phyloP scores from a whole-genome alignment of 92 coral and sea anemone genomes.

The Zoanthus sociatus region DNA sequence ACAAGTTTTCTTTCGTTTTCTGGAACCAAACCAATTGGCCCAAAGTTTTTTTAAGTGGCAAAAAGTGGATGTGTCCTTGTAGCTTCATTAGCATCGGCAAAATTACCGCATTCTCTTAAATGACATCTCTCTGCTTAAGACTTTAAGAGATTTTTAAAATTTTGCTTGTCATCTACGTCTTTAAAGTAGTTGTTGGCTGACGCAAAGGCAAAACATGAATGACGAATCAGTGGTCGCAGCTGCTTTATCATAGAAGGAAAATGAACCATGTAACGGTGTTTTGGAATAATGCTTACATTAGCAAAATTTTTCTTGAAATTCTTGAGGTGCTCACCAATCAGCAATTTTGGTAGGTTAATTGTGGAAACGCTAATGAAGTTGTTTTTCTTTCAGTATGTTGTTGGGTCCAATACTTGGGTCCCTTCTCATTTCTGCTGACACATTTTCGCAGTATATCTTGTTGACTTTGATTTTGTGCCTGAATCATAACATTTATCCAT shows the following conservation, averaged over 20 bases:
- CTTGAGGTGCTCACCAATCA: too few relatives aligned
- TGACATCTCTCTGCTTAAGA: constrained; percentile 35
- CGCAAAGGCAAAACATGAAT: neutral
- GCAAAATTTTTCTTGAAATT: too few relatives aligned
- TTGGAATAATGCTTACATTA: neutral
- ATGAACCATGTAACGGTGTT: neutral
- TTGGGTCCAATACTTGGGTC: too few relatives aligned
- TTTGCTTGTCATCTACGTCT: constrained; percentile 49
- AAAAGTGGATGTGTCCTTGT: constrained; percentile 29
- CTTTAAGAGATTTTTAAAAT: constrained; percentile 29
- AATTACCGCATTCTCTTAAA: constrained; percentile 44
- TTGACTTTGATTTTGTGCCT: constrained; percentile 32
- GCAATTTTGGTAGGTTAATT: too few relatives aligned
- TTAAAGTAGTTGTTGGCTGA: constrained; percentile 37
- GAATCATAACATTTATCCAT: constrained; percentile 23
- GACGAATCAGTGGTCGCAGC: neutral
- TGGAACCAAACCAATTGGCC: neutral
- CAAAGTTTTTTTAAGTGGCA: constrained; percentile 33
- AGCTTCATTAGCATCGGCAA: constrained; percentile 38
- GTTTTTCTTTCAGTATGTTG: too few relatives aligned
- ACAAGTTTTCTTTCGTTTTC: constrained; percentile 7
- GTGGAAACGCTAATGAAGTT: too few relatives aligned
- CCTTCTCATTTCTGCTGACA: too few relatives aligned
- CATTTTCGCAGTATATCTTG: constrained; percentile 42
- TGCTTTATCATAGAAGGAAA: neutral